Evolutionary conservation across 1,140 invertebrate genomes (phyloP).

Genomic region (Diabrotica undecimpunctata): DNA sequence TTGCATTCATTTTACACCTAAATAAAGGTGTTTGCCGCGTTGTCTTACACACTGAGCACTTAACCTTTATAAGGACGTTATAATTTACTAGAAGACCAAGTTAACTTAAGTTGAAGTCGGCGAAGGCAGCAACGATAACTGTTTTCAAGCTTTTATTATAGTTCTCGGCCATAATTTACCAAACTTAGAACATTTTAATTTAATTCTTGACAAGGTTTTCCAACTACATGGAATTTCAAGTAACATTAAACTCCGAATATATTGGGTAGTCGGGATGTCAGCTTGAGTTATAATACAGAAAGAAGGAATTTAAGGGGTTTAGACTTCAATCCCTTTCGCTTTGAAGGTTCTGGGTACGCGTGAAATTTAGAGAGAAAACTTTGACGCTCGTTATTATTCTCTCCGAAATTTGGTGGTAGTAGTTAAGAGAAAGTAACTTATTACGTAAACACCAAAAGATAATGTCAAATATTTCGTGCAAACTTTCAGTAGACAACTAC

Average conservation of each 20-base stretch:
- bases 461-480: too few species aligned
- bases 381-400: background rate
- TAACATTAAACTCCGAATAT: constrained; percentile 21
- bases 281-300: constrained; percentile 5
- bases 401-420: background rate
- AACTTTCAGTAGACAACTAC: too few species aligned
- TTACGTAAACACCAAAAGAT: too few species aligned
- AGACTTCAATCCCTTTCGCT: background rate
- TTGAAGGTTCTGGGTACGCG: background rate
- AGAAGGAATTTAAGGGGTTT: background rate
- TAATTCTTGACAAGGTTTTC: constrained; percentile 25
- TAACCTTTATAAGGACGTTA: constrained; percentile 13
- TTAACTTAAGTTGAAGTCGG: background rate
- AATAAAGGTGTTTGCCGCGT: background rate
- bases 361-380: background rate
- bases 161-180: constrained; percentile 15
- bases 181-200: constrained; percentile 27
- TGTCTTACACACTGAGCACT: background rate
- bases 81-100: constrained; percentile 12
- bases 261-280: constrained; percentile 11
- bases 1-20: background rate
- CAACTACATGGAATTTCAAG: constrained; percentile 22
- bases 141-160: constrained; percentile 17
- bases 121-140: constrained; percentile 10
- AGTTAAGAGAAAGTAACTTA: too few species aligned